Percentiles rank a stretch among this genome's conserved stretches.
These are phyloP conservation scores for Cyclargus thomasi DNA, from an alignment of 1,140 invertebrate genomes.

Conservation along the genomic window DNA sequence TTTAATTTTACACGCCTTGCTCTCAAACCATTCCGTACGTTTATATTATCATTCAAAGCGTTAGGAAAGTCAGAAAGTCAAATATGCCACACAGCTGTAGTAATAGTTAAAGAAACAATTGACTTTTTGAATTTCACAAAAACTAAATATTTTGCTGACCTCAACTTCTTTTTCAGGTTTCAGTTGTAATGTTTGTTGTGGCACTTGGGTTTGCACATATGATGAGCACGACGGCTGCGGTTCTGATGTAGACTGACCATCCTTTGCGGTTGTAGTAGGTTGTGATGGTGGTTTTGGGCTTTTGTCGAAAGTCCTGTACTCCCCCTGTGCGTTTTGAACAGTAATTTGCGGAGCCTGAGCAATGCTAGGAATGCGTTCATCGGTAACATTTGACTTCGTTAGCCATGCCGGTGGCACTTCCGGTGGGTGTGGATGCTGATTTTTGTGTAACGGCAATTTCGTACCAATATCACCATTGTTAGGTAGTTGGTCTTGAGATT, in stretches of 20 bases:
- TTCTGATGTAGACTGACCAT: slow-evolving; percentile 32
- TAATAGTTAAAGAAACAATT: not conserved
- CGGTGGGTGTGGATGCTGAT: slow-evolving; percentile 42
- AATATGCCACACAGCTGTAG: not conserved
- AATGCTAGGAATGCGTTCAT: slow-evolving; percentile 21
- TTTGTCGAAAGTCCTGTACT: slow-evolving; percentile 30
- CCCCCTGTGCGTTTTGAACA: slow-evolving; percentile 46
- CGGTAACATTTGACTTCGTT: slow-evolving; percentile 31
- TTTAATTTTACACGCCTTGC: slow-evolving; percentile 40
- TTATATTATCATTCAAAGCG: not conserved
- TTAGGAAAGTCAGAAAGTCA: not conserved
- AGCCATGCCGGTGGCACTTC: slow-evolving; percentile 61
- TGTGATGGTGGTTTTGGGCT: slow-evolving; percentile 35
- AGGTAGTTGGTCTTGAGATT: not conserved
- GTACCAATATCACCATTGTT: slow-evolving; percentile 1
- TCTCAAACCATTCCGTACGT: slow-evolving; percentile 11
- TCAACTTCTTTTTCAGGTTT: slow-evolving; percentile 67
- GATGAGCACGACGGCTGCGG: slow-evolving; percentile 60
- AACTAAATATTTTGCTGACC: slow-evolving; percentile 46
- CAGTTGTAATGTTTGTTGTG: slow-evolving; percentile 41
- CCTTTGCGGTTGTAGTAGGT: slow-evolving; percentile 24
- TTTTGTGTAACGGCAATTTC: slow-evolving; percentile 6
- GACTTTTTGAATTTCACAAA: not conserved
- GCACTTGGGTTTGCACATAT: slow-evolving; percentile 35
- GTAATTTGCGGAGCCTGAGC: slow-evolving; percentile 46